Percentiles rank a stretch among this genome's conserved stretches.
These are phyloP conservation scores for Pseudorhiza aurosa DNA, from an alignment of 30 jellyfish, hydroid and myxozoan genomes.

Conservation along the genomic window DNA sequence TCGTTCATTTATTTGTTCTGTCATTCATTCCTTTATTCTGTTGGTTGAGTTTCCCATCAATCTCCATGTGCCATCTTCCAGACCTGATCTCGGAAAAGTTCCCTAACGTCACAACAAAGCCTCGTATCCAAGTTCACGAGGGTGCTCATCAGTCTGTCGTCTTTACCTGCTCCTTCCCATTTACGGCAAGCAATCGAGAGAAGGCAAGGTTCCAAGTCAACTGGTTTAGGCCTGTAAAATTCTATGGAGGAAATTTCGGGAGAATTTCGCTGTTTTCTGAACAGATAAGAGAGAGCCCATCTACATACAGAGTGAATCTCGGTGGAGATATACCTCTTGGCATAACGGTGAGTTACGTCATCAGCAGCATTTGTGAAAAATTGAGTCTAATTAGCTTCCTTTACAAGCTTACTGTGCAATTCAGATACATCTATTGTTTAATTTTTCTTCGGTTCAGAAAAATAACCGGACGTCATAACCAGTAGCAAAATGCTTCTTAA, in stretches of 20 bases:
- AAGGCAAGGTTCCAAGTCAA: slow-evolving; percentile 56
- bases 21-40: no score
- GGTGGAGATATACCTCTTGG: slow-evolving; percentile 63
- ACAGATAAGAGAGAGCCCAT: slow-evolving; percentile 34
- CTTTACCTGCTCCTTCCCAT: slow-evolving; percentile 46
- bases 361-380: no score
- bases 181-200: slow-evolving; percentile 14
- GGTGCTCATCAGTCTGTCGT: slow-evolving; percentile 15
- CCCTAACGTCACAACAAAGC: slow-evolving; percentile 51
- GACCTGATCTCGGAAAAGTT: slow-evolving; percentile 26
- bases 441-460: no score
- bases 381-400: no score
- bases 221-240: slow-evolving; percentile 73
- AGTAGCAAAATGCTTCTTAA: no score
- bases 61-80: no score
- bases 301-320: slow-evolving; percentile 28
- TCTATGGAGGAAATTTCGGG: slow-evolving; percentile 70
- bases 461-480: no score
- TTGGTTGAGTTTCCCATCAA: no score
- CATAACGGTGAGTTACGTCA: slow-evolving; percentile 38
- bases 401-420: no score
- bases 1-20: no score
- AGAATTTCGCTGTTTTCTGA: slow-evolving; percentile 51
- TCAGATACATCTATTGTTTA: no score
- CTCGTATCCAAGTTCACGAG: slow-evolving; percentile 42